Percentiles rank a stretch among this genome's conserved stretches.
These are phyloP conservation scores for Ormyrus pomaceus DNA, from an alignment of 2,888 invertebrate species.

Conservation along the genomic window DNA sequence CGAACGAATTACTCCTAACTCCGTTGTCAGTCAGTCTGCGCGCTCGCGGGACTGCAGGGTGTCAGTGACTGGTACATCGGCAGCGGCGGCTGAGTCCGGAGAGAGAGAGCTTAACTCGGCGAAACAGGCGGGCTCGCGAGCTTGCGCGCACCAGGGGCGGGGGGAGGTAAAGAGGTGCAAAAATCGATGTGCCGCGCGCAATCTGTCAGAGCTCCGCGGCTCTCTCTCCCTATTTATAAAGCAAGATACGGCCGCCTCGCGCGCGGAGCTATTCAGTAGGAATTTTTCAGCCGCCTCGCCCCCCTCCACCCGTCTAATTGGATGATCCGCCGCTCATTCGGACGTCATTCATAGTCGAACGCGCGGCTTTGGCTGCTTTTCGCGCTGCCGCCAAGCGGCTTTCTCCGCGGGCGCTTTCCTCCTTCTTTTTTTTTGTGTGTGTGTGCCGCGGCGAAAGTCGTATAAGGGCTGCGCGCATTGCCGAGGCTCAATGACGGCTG, in stretches of 20 bases:
- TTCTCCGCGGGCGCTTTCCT: background rate
- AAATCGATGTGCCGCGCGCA: slow-evolving; percentile 46
- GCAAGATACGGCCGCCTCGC: background rate
- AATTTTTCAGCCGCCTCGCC: slow-evolving; percentile 4
- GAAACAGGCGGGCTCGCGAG: no score
- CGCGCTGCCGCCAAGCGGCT: background rate
- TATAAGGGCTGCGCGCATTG: slow-evolving; percentile 16
- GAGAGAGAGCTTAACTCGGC: background rate
- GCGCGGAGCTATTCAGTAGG: background rate
- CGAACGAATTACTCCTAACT: slow-evolving; percentile 47
- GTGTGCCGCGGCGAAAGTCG: no score
- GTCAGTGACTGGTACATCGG: slow-evolving; percentile 2
- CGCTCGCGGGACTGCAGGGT: background rate
- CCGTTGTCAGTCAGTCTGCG: slow-evolving; percentile 42
- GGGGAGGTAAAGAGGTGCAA: background rate
- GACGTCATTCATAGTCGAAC: slow-evolving; percentile 40
- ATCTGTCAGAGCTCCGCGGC: slow-evolving; percentile 33
- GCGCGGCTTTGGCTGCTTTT: background rate
- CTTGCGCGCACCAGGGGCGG: no score
- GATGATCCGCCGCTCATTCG: slow-evolving; percentile 46
- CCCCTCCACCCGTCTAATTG: slow-evolving; percentile 33
- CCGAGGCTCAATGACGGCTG: slow-evolving; percentile 30
- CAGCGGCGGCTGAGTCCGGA: slow-evolving; percentile 29
- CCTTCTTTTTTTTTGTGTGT: background rate
- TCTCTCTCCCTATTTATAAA: slow-evolving; percentile 35